These are phyloP conservation scores for Ceuthmochares aereus DNA, from an alignment of 2,113 vertebrate genomes.

Conservation along the genomic window DNA sequence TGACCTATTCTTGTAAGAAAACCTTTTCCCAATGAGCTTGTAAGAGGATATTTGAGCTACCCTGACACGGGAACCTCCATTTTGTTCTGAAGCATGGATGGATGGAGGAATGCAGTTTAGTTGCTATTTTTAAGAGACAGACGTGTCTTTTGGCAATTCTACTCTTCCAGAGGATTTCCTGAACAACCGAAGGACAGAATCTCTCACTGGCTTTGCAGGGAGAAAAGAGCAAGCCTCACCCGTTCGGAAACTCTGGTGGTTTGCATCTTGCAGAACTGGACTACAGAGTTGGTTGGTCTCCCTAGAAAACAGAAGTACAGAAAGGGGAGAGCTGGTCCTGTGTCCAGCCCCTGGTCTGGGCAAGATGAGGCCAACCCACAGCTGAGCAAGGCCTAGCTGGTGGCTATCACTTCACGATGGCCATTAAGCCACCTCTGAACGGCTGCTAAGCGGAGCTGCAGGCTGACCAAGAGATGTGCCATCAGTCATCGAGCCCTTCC, in stretches of 20 bases:
- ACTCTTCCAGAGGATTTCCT: neutral
- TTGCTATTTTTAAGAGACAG: neutral
- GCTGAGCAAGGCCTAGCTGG: neutral
- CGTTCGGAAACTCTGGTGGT: neutral
- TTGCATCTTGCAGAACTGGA: too few species aligned
- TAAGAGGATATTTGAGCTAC: neutral
- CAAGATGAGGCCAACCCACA: rapidly evolving
- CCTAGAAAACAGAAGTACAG: neutral
- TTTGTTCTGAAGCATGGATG: neutral
- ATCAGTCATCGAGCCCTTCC: neutral
- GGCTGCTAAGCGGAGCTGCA: neutral
- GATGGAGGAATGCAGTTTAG: neutral
- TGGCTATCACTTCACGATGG: neutral
- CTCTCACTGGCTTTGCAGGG: neutral
- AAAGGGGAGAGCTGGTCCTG: neutral
- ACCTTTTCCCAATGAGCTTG: neutral
- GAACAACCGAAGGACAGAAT: neutral
- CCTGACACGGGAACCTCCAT: neutral
- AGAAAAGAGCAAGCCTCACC: neutral
- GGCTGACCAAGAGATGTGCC: neutral
- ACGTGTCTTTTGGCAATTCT: rapidly evolving
- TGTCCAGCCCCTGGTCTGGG: neutral
- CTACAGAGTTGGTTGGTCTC: rapidly evolving
- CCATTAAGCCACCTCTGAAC: neutral
- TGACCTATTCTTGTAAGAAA: neutral